These are phyloP conservation scores for Eucidaris tribuloides DNA, from an alignment of 35 echinoderm and acorn worm genomes.

Conservation along the genomic window DNA sequence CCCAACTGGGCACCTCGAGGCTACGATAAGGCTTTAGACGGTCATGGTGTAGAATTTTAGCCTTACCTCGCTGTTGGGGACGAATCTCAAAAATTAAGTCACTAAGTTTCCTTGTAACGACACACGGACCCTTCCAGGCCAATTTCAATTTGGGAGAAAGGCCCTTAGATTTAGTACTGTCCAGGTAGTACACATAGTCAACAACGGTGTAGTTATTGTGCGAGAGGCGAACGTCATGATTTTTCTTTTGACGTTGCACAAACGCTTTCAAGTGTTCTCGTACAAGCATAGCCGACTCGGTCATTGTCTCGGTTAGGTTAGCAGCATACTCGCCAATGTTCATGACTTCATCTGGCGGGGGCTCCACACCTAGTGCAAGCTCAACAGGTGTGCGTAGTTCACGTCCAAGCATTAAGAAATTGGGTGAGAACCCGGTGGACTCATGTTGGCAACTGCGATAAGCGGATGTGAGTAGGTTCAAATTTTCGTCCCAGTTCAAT, in stretches of 20 bases:
- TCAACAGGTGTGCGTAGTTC: background rate
- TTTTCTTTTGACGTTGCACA: background rate
- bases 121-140: background rate
- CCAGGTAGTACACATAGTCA: background rate
- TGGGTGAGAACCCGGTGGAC: constrained; percentile 33
- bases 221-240: background rate
- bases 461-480: constrained; percentile 29
- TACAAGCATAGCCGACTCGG: background rate
- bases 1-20: background rate
- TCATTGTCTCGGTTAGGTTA: background rate
- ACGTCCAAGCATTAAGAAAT: background rate
- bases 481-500: constrained; percentile 7
- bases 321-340: background rate
- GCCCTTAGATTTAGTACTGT: background rate
- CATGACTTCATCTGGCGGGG: background rate
- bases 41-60: constrained; percentile 26
- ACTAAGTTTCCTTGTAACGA: background rate
- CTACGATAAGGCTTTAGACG: constrained; percentile 15
- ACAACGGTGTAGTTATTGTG: background rate
- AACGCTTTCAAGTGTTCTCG: background rate
- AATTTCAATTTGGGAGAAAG: background rate
- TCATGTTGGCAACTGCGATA: constrained; percentile 35
- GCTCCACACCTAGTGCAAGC: background rate
- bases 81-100: constrained; percentile 28
- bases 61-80: constrained; percentile 7